Evolutionary conservation across 1,140 invertebrate genomes (phyloP), one percentile per base, ranked within the genome.

Genomic region (Harpegnathos saltator): DNA sequence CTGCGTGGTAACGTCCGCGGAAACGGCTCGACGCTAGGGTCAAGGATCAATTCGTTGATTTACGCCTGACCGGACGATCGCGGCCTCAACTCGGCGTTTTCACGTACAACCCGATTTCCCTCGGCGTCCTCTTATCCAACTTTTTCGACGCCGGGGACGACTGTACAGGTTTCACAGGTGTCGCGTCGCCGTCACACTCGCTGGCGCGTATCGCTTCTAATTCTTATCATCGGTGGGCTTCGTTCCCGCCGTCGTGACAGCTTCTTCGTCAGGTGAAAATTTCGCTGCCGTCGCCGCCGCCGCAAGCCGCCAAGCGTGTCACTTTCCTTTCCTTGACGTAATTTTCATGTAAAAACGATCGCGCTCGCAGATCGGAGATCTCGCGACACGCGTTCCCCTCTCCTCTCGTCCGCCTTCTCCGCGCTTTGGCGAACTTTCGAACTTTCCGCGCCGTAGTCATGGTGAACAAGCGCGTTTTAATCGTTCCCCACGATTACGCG

Each of bases 241-340:
- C 22, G 4, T 33, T 3, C 33, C 22, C 44, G 17, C 44, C n/a
- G n/a, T 14, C 58, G 61, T 50, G 62, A 58, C 52, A 44, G 75
- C 29, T 78, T 69, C 52, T 69, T 78, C 19, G 63, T 52, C 15
- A 71, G 65, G 65, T 80, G 52, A 80, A 80, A 80, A 80, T 80
- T 80, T n/a, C n/a, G n/a, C n/a, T 58, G 29, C 5, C 29, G 29
- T 3, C 22, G 52, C 75, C 33, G 73, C 24, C n/a, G 24, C 19
- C 48, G 14, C 54, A 29, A n/a, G 63, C 75, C 75, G 52, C 15
- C 63, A 63, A 80, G 75, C 75, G 52, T 80, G 24, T 22, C 71
- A 63, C 73, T 75, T 82, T 82, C 72, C 33, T 75, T 82, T 75
- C 19, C 59, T 56, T 78, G 59, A 78, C 14, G 73, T 65, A 82